Conservation (phyloP, 2,888 invertebrate species). For the Tipula confusa region DNA sequence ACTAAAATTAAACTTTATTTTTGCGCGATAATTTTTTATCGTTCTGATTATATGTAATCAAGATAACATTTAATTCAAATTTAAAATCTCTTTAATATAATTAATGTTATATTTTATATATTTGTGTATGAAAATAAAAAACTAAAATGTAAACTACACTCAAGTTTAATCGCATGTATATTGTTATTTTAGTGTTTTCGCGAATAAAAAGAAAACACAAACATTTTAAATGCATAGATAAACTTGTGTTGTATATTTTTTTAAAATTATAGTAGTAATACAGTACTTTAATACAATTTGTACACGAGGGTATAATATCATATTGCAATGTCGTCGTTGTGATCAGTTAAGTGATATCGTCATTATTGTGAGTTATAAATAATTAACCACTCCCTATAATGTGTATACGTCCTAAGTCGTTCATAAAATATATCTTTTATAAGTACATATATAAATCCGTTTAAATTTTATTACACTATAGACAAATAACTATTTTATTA, state of each 20-base stretch:
- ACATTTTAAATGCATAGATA: not conserved
- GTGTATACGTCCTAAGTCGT: too few species aligned
- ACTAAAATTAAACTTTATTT: slow-evolving; percentile 3
- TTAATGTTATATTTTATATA: not conserved
- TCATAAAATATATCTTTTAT: too few species aligned
- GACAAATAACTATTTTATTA: too few species aligned
- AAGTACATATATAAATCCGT: too few species aligned
- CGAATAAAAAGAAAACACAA: not conserved
- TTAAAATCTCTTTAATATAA: not conserved
- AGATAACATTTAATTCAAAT: not conserved
- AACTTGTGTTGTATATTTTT: not conserved
- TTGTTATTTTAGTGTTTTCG: not conserved
- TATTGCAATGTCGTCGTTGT: too few species aligned
- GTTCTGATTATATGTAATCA: not conserved
- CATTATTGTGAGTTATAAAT: too few species aligned
- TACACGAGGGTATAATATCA: too few species aligned
- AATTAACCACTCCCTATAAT: too few species aligned
- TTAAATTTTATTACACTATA: too few species aligned
- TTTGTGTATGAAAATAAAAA: not conserved
- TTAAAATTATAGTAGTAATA: not conserved
- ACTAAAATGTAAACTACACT: not conserved
- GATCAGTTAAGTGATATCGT: too few species aligned
- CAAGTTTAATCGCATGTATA: not conserved
- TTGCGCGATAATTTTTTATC: not conserved
- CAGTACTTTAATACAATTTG: not conserved